Conservation (phyloP, 2,797 vertebrate genomes). For the Crenichthys baileyi region DNA sequence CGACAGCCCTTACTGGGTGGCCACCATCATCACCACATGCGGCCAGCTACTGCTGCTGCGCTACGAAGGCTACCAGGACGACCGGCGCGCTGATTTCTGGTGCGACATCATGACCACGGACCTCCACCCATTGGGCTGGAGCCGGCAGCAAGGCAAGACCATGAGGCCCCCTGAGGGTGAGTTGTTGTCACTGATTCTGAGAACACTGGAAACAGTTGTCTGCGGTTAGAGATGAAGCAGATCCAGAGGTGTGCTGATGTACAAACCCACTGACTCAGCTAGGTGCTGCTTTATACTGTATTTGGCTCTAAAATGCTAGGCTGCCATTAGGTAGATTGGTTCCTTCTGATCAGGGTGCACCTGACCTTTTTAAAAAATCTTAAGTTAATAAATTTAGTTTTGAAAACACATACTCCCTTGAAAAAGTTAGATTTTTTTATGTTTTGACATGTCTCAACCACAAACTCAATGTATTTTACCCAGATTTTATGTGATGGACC, state of each 20-base stretch:
- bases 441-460: not conserved
- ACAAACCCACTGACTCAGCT: not conserved
- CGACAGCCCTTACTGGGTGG: constrained; percentile 89
- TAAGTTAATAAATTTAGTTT: not conserved
- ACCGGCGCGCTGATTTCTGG: constrained; percentile 97
- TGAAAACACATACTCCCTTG: not conserved
- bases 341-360: not conserved
- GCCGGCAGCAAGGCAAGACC: constrained; percentile 88
- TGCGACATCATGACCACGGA: constrained; percentile 94
- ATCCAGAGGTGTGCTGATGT: not conserved
- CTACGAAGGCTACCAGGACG: constrained; percentile 93
- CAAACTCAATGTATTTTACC: not conserved
- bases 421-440: not conserved
- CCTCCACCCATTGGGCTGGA: constrained; percentile 95
- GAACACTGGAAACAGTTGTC: no score
- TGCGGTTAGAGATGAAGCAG: not conserved
- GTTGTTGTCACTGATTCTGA: constrained; percentile 12
- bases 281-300: not conserved
- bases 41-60: constrained; percentile 95
- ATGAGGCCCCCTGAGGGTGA: constrained; percentile 94
- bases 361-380: not conserved
- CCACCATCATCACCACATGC: constrained; percentile 95
- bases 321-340: not conserved
- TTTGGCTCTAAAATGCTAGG: no score
- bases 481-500: not conserved